Evolutionary conservation across 2,888 invertebrate genomes (phyloP).

Genomic region (Dastarcus helophoroides): DNA sequence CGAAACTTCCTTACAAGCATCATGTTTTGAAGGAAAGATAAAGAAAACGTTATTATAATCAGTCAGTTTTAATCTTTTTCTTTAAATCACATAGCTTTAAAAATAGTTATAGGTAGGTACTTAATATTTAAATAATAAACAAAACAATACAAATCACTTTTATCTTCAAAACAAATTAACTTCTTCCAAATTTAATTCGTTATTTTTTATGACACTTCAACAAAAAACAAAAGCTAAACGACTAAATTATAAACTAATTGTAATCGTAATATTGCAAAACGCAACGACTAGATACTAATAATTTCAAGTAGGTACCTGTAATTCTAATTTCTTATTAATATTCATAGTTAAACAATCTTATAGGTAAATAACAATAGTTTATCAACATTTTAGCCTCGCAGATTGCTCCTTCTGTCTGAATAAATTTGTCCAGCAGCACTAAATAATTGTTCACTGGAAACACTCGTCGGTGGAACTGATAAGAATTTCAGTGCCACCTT

Average conservation of each 20-base stretch:
- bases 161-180: background rate
- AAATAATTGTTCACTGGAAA: constrained; percentile 9
- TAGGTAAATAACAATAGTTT: constrained; percentile 6
- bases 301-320: no score
- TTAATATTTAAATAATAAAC: constrained; percentile 3
- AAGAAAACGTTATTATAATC: no score
- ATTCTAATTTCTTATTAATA: no score
- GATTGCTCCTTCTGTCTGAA: constrained; percentile 8
- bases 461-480: constrained; percentile 9
- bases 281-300: constrained; percentile 3
- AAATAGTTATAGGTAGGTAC: no score
- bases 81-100: constrained; percentile 3
- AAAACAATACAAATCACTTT: constrained; percentile 1
- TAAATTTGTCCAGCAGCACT: constrained; percentile 12
- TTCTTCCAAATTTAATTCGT: constrained; percentile 3
- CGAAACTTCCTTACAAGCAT: background rate
- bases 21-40: background rate
- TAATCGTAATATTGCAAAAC: constrained; percentile 3
- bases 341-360: constrained; percentile 7
- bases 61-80: constrained; percentile 3
- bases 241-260: constrained; percentile 4
- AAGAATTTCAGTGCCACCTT: no score
- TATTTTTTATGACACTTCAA: constrained; percentile 2
- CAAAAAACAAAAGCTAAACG: constrained; percentile 2
- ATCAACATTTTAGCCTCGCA: constrained; percentile 5